Evolutionary conservation across 1,140 invertebrate genomes (phyloP).

Genomic region (Formica exsecta): DNA sequence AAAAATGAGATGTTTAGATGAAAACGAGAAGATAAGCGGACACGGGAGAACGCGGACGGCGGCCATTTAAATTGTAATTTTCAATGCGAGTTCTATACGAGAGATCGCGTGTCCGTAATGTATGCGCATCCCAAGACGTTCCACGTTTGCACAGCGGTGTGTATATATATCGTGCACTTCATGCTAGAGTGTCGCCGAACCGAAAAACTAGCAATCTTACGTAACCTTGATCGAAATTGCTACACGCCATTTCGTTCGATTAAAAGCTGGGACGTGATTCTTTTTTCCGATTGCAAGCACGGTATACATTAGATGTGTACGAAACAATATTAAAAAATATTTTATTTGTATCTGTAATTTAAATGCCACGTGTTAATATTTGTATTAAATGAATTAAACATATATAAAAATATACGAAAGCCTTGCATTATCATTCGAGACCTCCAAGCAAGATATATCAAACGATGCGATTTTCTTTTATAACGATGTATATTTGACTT

Average conservation of each 20-base stretch:
- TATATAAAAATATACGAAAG: background rate
- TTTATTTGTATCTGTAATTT: background rate
- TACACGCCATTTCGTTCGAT: background rate
- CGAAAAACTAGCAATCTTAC: slow-evolving; percentile 29
- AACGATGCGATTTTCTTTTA: background rate
- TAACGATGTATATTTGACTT: background rate
- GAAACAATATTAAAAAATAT: background rate
- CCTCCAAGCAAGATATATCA: background rate
- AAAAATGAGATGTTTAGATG: slow-evolving; percentile 87
- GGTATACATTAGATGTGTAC: background rate
- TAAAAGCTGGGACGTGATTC: background rate
- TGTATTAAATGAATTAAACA: background rate
- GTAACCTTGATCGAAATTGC: slow-evolving; percentile 50
- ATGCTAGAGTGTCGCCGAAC: slow-evolving; percentile 33
- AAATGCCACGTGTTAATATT: background rate
- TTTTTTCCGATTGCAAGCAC: background rate
- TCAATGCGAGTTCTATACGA: slow-evolving; percentile 77
- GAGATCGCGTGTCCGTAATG: slow-evolving; percentile 85
- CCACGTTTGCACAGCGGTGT: slow-evolving; percentile 80
- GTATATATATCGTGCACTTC: slow-evolving; percentile 16
- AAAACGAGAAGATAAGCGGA: slow-evolving; percentile 84
- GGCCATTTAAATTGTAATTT: slow-evolving; percentile 87
- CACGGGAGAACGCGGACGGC: slow-evolving; percentile 73
- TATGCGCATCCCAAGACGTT: slow-evolving; percentile 85
- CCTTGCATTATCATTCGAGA: background rate